Base-by-base conservation (phyloP, 2,888 invertebrate genomes). In the Ichneumoninae sp. region DNA sequence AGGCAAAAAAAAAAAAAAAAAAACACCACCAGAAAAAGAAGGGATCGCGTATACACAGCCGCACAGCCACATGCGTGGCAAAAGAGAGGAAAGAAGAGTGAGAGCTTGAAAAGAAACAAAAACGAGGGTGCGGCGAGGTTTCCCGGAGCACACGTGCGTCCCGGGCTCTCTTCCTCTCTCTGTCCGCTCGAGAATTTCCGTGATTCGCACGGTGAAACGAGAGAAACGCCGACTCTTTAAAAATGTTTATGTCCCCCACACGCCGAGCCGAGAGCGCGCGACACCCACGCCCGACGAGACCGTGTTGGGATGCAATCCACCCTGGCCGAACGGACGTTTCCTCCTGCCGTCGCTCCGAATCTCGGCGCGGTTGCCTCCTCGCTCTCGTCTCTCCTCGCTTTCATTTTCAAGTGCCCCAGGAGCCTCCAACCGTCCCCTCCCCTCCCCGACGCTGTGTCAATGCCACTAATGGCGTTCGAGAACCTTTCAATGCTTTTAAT, bases 401-500 rank as follows among this genome's bases (percentile, higher is more conserved):
- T 85, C 81, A 86, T 85, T 86, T 82, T 76, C 87, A 83, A 63
- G 70, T 85, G 71, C 83, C 63, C 73, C 75, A 54, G 44, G 54
- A 75, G 50, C 50, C 22, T 13, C 2, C 26, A 0, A 3, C n/a
- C 6, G 0, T 3, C 4, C 57, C 22, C 8, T 1, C 13, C 26
- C 22, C 57, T 1, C 13, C 86, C 83, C 88, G 73, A 85, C 60
- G 83, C 86, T 79, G 88, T 88, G 87, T 89, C 90, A 88, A 90
- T 88, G 84, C 87, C 88, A 87, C 90, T 90, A 90, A 90, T 90
- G 88, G 89, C 83, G 88, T 90, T 91, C 88, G 87, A 87, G 83
- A 88, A 90, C 89, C 89, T 91, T 89, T 91, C 89, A 89, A 89
- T 90, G 89, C 90, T 91, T 91, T 92, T 90, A 91, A 93, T 92